Percentiles rank a stretch among this genome's conserved stretches.
phyloP scores from a whole-genome alignment of 1,140 invertebrate species.

The Samia ricini region DNA sequence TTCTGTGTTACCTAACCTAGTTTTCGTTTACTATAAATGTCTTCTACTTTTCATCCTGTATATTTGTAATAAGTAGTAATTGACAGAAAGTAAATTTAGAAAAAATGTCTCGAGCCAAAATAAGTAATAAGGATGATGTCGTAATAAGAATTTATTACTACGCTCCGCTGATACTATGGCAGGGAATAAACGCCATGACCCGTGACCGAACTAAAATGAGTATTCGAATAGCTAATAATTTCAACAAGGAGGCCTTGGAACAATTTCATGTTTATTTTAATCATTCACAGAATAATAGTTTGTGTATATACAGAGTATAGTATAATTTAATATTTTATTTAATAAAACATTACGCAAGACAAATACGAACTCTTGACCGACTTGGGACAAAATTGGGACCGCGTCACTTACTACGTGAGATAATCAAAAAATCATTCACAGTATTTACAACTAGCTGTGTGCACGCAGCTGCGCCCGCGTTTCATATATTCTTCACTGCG shows the following conservation, averaged over 20 bases:
- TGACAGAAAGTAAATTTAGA: not conserved
- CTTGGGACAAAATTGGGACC: constrained; percentile 60
- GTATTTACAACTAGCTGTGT: no score
- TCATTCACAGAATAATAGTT: constrained; percentile 40
- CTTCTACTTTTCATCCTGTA: no score
- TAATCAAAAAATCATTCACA: not conserved
- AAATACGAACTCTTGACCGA: constrained; percentile 58
- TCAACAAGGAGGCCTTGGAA: not conserved
- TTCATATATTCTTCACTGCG: no score
- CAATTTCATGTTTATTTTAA: constrained; percentile 11
- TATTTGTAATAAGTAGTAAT: no score
- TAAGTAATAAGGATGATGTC: not conserved
- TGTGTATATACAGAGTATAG: not conserved
- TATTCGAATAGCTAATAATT: not conserved
- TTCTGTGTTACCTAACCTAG: no score
- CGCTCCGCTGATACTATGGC: not conserved
- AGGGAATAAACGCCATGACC: not conserved
- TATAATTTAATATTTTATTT: constrained; percentile 5
- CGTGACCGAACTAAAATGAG: not conserved
- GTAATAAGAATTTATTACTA: not conserved
- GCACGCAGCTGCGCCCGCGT: no score
- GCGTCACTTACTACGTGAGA: constrained; percentile 37
- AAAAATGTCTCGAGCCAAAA: not conserved
- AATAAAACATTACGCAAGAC: constrained; percentile 50
- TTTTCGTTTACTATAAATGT: no score